phyloP scores from a whole-genome alignment of 2,113 vertebrate genomes.

The Pseudolaguvia tuberculata region DNA sequence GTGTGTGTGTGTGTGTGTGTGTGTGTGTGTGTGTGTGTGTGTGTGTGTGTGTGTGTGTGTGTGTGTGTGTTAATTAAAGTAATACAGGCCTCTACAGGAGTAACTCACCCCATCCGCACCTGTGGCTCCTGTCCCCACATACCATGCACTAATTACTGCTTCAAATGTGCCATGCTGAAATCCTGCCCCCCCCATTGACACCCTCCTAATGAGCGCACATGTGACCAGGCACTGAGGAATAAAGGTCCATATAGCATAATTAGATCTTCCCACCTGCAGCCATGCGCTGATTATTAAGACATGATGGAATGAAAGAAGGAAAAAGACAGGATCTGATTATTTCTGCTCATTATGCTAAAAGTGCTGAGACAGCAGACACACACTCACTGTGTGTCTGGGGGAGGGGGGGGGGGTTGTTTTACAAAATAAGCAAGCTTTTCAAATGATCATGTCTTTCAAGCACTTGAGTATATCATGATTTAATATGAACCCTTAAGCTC shows the following conservation, averaged over 20 bases:
- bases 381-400: not conserved
- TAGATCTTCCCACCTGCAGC: conserved; percentile 26
- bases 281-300: conserved; percentile 19
- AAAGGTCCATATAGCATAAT: conserved; percentile 22
- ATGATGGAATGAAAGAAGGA: conserved; percentile 16
- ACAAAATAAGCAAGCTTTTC: not conserved
- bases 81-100: not conserved
- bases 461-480: not conserved
- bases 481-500: not conserved
- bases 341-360: conserved; percentile 8
- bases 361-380: not conserved
- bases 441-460: not conserved
- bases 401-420: no score
- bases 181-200: conserved; percentile 21
- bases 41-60: not conserved
- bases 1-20: no score
- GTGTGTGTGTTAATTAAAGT: conserved; percentile 29
- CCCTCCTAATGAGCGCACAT: conserved; percentile 24
- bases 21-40: not conserved
- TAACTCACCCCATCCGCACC: conserved; percentile 27
- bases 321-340: conserved; percentile 21
- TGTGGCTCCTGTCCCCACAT: conserved; percentile 4
- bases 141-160: conserved; percentile 26
- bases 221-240: conserved; percentile 22
- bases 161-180: conserved; percentile 19